Conservation (phyloP, 2,797 vertebrate genomes). For the Geotrypetes seraphini region DNA sequence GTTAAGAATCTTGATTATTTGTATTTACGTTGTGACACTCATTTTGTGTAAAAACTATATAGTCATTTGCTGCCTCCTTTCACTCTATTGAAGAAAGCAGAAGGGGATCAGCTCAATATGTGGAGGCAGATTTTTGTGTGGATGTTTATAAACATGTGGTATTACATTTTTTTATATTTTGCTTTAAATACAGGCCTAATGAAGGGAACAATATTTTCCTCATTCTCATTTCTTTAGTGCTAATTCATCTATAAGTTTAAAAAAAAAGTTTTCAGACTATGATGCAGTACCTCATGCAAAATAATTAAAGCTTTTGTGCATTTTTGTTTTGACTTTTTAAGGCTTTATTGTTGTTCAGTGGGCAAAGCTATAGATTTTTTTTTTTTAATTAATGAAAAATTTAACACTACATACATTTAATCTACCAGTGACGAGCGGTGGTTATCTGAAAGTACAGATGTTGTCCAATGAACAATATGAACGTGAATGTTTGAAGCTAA, state of each 20-base stretch:
- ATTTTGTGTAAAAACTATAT: conserved; percentile 49
- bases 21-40: conserved; percentile 40
- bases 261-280: conserved; percentile 23
- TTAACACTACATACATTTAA: conserved; percentile 35
- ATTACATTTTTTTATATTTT: conserved; percentile 38
- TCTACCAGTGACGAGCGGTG: conserved; percentile 26
- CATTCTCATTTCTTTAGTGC: conserved; percentile 47
- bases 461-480: conserved; percentile 35
- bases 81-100: conserved; percentile 38
- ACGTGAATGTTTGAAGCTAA: conserved; percentile 56
- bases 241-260: conserved; percentile 34
- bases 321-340: conserved; percentile 12
- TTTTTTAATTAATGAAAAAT: conserved; percentile 40
- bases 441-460: conserved; percentile 23
- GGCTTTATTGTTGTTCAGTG: conserved; percentile 32
- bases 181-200: conserved; percentile 72
- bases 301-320: conserved; percentile 28
- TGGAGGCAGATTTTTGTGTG: conserved; percentile 39
- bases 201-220: conserved; percentile 77
- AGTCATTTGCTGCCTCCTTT: conserved; percentile 29
- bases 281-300: conserved; percentile 47
- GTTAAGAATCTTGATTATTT: conserved; percentile 46
- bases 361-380: conserved; percentile 37
- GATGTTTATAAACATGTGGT: conserved; percentile 60
- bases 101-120: conserved; percentile 33